Conservation (phyloP, 2,888 invertebrate species). For the Philereme transversata region DNA sequence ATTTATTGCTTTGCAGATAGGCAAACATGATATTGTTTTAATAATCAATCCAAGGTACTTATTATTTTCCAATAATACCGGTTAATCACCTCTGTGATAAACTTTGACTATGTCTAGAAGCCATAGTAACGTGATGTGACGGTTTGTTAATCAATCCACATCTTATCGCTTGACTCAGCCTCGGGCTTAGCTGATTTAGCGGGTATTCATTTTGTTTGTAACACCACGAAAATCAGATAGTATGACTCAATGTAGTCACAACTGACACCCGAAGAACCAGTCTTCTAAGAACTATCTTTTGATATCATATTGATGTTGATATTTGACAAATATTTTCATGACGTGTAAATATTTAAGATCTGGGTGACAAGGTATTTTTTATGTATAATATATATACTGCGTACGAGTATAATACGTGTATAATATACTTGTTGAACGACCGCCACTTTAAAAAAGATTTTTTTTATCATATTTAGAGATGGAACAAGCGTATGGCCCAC, state of each 20-base stretch:
- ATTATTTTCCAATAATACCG: constrained; percentile 1
- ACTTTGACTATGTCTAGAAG: constrained; percentile 1
- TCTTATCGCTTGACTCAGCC: background rate
- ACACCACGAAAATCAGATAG: constrained; percentile 7
- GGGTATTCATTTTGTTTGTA: constrained; percentile 7
- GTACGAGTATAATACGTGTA: too few species aligned
- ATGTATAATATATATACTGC: too few species aligned
- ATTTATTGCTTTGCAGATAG: background rate
- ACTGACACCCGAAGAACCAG: too few species aligned
- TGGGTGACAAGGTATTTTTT: too few species aligned
- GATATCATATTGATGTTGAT: too few species aligned
- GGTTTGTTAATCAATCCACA: constrained; percentile 8
- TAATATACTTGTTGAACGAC: too few species aligned
- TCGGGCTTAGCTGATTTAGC: constrained; percentile 1
- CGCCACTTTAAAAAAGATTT: too few species aligned
- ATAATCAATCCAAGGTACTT: background rate
- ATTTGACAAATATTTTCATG: too few species aligned
- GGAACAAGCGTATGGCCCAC: too few species aligned
- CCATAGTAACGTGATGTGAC: constrained; percentile 8
- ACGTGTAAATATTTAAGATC: too few species aligned
- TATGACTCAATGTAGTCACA: background rate
- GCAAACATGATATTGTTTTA: background rate
- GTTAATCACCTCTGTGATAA: constrained; percentile 5
- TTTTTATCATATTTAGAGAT: too few species aligned
- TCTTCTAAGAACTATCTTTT: too few species aligned